These are phyloP conservation scores for Acromyrmex heyeri DNA, from an alignment of 1,140 invertebrate genomes.

Conservation along the genomic window DNA sequence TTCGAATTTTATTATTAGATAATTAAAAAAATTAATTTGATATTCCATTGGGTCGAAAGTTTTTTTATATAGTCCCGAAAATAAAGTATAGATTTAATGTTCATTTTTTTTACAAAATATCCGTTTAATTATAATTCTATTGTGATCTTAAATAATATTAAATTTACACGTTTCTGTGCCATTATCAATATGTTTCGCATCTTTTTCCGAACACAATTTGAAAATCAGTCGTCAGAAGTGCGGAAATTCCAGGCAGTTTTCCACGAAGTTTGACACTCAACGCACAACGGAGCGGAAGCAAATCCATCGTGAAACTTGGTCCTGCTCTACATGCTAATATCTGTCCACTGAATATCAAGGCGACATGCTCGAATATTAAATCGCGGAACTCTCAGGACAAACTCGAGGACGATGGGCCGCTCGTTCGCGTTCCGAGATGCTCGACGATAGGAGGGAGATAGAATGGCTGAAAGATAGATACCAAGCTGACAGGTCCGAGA, in stretches of 20 bases:
- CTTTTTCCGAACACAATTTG: neutral
- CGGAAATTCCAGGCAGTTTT: slow-evolving; percentile 64
- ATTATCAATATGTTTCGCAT: neutral
- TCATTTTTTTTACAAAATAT: neutral
- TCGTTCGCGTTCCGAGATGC: slow-evolving; percentile 34
- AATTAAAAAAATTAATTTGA: neutral
- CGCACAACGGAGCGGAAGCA: slow-evolving; percentile 58
- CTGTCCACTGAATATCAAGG: slow-evolving; percentile 77
- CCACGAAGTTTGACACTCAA: slow-evolving; percentile 17
- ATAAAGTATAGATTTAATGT: neutral
- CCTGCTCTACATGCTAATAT: slow-evolving; percentile 72
- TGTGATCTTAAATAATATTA: neutral
- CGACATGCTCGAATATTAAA: slow-evolving; percentile 75
- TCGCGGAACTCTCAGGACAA: slow-evolving; percentile 62
- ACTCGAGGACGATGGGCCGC: slow-evolving; percentile 20
- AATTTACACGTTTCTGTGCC: neutral
- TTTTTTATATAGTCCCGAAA: neutral
- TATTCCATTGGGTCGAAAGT: neutral
- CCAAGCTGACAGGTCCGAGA: neutral
- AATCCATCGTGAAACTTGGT: slow-evolving; percentile 73
- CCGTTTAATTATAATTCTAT: neutral
- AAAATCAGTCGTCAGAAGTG: slow-evolving; percentile 29
- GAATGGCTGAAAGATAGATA: slow-evolving; percentile 20
- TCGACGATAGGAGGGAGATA: neutral
- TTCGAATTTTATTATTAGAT: neutral